phyloP scores from a whole-genome alignment of 1,140 invertebrate genomes.

The Oppia nitens region DNA sequence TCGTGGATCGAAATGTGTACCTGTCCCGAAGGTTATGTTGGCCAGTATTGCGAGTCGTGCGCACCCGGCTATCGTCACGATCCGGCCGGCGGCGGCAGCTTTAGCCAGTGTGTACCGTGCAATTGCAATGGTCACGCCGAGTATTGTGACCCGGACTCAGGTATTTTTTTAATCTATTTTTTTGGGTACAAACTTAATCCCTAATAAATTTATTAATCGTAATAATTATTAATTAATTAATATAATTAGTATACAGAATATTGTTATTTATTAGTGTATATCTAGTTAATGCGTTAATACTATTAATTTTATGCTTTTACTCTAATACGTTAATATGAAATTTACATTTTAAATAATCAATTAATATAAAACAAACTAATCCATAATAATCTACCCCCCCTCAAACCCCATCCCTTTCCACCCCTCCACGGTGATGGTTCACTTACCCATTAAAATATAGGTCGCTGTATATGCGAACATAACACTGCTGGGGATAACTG shows the following conservation, averaged over 20 bases:
- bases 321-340: background rate
- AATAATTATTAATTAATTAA: conserved; percentile 5
- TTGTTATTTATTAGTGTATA: too few species aligned
- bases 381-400: too few species aligned
- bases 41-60: conserved; percentile 94
- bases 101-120: conserved; percentile 81
- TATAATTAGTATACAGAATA: conserved; percentile 5
- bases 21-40: conserved; percentile 72
- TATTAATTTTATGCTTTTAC: background rate
- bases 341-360: background rate
- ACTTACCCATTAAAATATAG: conserved; percentile 31
- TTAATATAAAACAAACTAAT: too few species aligned
- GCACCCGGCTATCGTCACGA: conserved; percentile 79
- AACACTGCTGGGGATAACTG: conserved; percentile 92
- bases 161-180: conserved; percentile 36
- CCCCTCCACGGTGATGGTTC: background rate
- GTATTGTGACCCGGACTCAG: conserved; percentile 84
- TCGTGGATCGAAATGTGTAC: conserved; percentile 86
- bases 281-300: background rate
- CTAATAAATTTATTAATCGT: background rate
- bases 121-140: conserved; percentile 90
- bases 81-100: conserved; percentile 71
- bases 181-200: background rate
- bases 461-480: conserved; percentile 87
- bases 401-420: too few species aligned